These are phyloP conservation scores for Cephus cinctus DNA, from an alignment of 1,140 invertebrate species.

Conservation along the genomic window DNA sequence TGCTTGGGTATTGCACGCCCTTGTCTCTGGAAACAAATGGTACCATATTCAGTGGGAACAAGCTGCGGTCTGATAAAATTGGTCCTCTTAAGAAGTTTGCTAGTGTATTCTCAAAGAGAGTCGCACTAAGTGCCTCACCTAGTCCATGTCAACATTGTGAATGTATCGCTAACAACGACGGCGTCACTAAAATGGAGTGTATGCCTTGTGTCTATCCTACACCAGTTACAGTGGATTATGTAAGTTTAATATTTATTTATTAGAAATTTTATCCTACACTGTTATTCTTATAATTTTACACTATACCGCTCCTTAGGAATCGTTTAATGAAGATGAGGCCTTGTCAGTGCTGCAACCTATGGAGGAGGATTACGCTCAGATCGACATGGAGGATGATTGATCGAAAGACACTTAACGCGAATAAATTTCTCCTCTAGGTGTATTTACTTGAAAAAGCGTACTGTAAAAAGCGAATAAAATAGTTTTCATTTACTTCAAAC, in stretches of 20 bases:
- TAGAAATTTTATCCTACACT: constrained; percentile 15
- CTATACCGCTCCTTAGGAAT: constrained; percentile 34
- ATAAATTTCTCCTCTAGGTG: constrained; percentile 9
- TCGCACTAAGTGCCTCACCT: constrained; percentile 64
- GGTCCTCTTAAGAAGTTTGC: constrained; percentile 67
- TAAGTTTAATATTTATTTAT: constrained; percentile 43
- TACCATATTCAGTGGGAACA: constrained; percentile 66
- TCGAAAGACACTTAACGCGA: neutral
- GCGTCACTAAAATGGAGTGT: constrained; percentile 65
- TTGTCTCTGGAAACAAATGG: constrained; percentile 84
- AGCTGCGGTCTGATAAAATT: constrained; percentile 59
- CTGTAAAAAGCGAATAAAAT: constrained; percentile 14
- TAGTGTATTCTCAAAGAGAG: constrained; percentile 67
- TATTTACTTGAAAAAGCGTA: constrained; percentile 22
- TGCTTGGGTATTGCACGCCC: constrained; percentile 75
- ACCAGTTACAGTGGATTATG: constrained; percentile 54
- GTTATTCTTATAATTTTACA: constrained; percentile 10
- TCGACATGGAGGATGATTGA: constrained; percentile 44
- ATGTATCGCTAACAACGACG: constrained; percentile 67
- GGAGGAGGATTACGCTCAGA: constrained; percentile 41
- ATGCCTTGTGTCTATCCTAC: constrained; percentile 60
- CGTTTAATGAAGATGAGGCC: constrained; percentile 46
- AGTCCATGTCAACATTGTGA: constrained; percentile 70
- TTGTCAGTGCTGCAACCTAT: constrained; percentile 40
- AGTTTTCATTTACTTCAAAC: too few relatives aligned